phyloP scores from a whole-genome alignment of 2,113 vertebrate species.

The Gymnobelideus leadbeateri region DNA sequence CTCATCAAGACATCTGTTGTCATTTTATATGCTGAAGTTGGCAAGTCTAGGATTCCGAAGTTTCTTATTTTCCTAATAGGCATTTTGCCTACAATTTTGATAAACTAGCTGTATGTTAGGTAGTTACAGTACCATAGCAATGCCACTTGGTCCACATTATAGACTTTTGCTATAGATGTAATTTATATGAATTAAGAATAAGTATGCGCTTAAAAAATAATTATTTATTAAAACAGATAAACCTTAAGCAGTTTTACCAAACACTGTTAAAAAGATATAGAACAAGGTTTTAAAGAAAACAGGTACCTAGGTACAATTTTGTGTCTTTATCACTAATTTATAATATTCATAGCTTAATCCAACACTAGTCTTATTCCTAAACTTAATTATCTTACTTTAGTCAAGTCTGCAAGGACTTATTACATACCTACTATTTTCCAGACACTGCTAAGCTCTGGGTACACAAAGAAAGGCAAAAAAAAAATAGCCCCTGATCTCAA shows the following conservation, averaged over 20 bases:
- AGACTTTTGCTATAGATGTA: not conserved
- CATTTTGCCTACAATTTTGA: not conserved
- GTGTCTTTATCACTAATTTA: not conserved
- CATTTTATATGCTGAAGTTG: not conserved
- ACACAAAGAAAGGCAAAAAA: too few species aligned
- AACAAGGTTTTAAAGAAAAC: not conserved
- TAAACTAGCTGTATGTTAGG: not conserved
- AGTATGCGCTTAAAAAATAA: not conserved
- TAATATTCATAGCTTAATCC: not conserved
- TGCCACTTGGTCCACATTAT: not conserved
- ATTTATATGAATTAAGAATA: not conserved
- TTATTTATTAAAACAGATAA: not conserved
- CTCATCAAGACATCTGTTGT: too few species aligned
- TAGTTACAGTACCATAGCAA: not conserved
- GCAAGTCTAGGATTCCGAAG: not conserved
- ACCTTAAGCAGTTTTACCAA: not conserved
- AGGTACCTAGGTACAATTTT: not conserved
- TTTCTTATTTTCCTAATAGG: not conserved
- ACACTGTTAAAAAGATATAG: not conserved
- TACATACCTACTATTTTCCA: too few species aligned
- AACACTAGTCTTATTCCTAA: not conserved
- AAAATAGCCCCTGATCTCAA: too few species aligned
- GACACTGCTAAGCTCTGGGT: too few species aligned
- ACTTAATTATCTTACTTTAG: not conserved
- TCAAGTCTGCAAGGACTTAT: not conserved